These are phyloP conservation scores for Drosophila dives DNA, from an alignment of 2,888 invertebrate genomes.

Conservation along the genomic window DNA sequence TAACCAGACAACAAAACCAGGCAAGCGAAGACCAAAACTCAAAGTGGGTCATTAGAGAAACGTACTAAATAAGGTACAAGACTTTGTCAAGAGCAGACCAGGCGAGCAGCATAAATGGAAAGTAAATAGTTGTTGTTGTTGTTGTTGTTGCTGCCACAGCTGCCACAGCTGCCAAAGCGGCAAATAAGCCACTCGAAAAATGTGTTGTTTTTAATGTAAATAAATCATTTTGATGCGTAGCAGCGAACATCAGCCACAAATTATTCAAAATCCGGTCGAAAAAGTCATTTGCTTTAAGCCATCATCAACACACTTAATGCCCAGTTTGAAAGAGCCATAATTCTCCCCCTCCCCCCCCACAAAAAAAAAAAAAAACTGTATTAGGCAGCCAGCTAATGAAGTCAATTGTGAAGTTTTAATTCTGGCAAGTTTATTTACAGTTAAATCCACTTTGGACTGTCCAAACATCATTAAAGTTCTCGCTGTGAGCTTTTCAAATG, in stretches of 20 bases:
- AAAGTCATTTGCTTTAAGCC: constrained; percentile 66
- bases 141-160: constrained; percentile 43
- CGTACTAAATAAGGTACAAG: constrained; percentile 81
- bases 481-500: constrained; percentile 1
- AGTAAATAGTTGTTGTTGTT: constrained; percentile 67
- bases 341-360: neutral
- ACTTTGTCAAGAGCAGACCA: constrained; percentile 74
- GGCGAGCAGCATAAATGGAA: constrained; percentile 69
- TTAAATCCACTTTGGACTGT: constrained; percentile 17
- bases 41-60: constrained; percentile 80
- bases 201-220: constrained; percentile 72
- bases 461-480: constrained; percentile 35
- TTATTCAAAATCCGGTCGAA: constrained; percentile 65
- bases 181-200: constrained; percentile 42
- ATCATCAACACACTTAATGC: constrained; percentile 51
- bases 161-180: constrained; percentile 45
- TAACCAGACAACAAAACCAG: constrained; percentile 21
- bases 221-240: constrained; percentile 76
- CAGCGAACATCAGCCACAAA: constrained; percentile 29
- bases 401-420: constrained; percentile 45
- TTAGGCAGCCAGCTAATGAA: constrained; percentile 46
- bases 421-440: constrained; percentile 46
- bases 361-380: neutral
- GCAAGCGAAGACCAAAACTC: constrained; percentile 65
- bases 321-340: constrained; percentile 2